A percentile compares a stretch with the other conserved stretches of the same genome.
phyloP scores from a whole-genome alignment of 2,888 invertebrate genomes.

The Metopia argyrocephala region DNA sequence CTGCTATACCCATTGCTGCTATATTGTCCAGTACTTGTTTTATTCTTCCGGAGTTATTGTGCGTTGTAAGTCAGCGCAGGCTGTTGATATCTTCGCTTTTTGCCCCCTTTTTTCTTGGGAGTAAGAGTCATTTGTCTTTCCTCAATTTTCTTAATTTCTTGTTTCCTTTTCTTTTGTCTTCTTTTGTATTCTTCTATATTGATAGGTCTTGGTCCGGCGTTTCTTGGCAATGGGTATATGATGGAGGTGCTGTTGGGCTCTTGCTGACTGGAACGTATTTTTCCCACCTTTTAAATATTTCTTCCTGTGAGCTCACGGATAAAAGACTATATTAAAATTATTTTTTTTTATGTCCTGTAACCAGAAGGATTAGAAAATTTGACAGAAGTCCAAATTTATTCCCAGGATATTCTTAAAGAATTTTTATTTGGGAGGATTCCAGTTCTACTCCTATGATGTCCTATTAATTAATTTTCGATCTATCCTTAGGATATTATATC shows the following conservation, averaged over 20 bases:
- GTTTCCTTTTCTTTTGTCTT: slow-evolving; percentile 10
- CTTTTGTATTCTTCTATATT: slow-evolving; percentile 14
- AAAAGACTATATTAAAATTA: background rate
- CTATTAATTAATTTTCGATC: too few relatives aligned
- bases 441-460: too few relatives aligned
- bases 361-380: background rate
- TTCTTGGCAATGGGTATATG: slow-evolving; percentile 1
- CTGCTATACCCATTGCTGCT: background rate
- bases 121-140: background rate
- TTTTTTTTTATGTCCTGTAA: background rate
- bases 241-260: slow-evolving; percentile 3
- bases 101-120: background rate
- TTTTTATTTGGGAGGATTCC: too few relatives aligned
- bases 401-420: too few relatives aligned
- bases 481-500: background rate
- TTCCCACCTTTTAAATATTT: slow-evolving; percentile 1
- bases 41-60: slow-evolving; percentile 7
- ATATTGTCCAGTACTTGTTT: background rate
- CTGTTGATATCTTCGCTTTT: slow-evolving; percentile 3
- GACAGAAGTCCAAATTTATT: too few relatives aligned
- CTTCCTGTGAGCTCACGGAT: background rate
- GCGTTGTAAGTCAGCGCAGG: slow-evolving; percentile 4
- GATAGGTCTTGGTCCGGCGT: slow-evolving; percentile 19
- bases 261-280: slow-evolving; percentile 10
- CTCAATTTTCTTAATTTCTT: background rate